Base-by-base conservation (phyloP, 2,797 vertebrate species). In the Enteromius trimaculatus region DNA sequence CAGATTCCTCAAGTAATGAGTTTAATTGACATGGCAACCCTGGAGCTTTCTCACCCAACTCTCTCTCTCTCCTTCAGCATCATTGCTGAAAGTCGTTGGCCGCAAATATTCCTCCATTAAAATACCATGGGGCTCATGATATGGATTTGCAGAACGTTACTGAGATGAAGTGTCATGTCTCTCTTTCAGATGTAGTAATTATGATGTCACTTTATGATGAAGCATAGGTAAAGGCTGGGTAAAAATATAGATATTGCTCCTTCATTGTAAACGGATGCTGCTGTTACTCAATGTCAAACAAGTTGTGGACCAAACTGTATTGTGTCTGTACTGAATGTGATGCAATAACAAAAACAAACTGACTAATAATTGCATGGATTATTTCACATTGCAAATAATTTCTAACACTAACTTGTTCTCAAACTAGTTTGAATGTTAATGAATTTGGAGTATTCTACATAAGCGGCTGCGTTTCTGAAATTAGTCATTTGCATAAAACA, bases 21-120 rank as follows among this genome's bases (percentile, higher is more conserved):
- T 66, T 39, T 60, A 68, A 83, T 77, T 86, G 87, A 70, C 90
- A 90, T 90, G 72, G 91, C 85, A 93, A 94, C 90, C 44, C 17
- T 58, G 42, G 42, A 79, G 64, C 62, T 87, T 82, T 77, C 76
- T 51, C 69, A 87, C 68, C 58, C 68, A 69, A 70, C 29, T 60
- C 26, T 29, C 42, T 29, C 42, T 81, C 49, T 68, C 72, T 65
- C 77, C n/a, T 21, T 74, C 76, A 79, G 47, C 70, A 79, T 70
- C 84, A 70, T 23, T 3, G 10, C 10, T 68, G 8, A 14, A 62
- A 60, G 44, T 13, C 4, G 1, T 60, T 53, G n/a, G 21, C 13
- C 34, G 47, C 9, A 79, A 79, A 82, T 76, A 31, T 53, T 64
- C 6, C 17, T 42, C 34, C 17, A 76, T 76, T 76, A 55, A 58